These are phyloP conservation scores for Cirrhinus mrigala DNA, from an alignment of 2,797 vertebrate species.

Conservation along the genomic window DNA sequence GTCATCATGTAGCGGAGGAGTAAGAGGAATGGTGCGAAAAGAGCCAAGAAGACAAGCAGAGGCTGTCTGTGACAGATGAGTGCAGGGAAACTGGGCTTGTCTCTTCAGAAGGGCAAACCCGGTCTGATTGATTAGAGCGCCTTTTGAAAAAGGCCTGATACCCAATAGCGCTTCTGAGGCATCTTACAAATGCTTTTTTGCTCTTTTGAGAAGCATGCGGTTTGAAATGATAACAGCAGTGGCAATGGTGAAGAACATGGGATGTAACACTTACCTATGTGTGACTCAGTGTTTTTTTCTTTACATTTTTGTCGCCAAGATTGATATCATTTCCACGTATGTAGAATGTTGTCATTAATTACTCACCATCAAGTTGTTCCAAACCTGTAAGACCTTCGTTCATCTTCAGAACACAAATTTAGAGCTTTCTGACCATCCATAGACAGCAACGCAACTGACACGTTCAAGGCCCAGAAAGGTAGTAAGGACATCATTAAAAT, in stretches of 20 bases:
- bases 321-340: not conserved
- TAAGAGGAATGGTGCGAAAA: slow-evolving; percentile 77
- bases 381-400: no score
- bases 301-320: not conserved
- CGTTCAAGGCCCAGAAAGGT: no score
- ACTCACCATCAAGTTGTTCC: no score
- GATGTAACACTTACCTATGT: not conserved
- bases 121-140: slow-evolving; percentile 75
- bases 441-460: no score
- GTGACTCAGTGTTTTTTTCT: not conserved
- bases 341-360: not conserved
- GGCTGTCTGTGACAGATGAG: slow-evolving; percentile 77
- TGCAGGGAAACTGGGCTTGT: slow-evolving; percentile 66
- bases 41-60: slow-evolving; percentile 72
- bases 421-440: no score
- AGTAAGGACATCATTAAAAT: no score
- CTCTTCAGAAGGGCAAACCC: slow-evolving; percentile 78
- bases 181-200: slow-evolving; percentile 49
- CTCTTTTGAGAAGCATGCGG: slow-evolving; percentile 56
- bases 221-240: slow-evolving; percentile 26
- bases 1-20: slow-evolving; percentile 70
- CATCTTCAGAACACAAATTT: no score
- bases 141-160: slow-evolving; percentile 63
- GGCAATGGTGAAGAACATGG: not conserved
- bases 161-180: slow-evolving; percentile 66